These are phyloP conservation scores for Nasonia giraulti DNA, from an alignment of 1,140 invertebrate species.

Conservation along the genomic window DNA sequence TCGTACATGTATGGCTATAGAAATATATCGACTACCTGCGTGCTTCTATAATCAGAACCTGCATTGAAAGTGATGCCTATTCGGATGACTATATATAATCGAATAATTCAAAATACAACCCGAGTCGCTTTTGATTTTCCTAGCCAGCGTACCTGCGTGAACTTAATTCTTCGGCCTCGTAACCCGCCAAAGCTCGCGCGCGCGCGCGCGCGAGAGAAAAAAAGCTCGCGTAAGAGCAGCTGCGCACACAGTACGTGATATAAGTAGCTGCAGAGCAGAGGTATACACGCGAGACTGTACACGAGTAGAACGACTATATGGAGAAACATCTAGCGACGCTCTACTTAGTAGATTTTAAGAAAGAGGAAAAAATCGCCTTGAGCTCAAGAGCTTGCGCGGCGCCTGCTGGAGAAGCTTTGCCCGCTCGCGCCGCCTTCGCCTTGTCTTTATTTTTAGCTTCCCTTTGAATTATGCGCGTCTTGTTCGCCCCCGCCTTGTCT, in stretches of 20 bases:
- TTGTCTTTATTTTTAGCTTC: slow-evolving; percentile 12
- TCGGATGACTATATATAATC: background rate
- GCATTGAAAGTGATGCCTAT: background rate
- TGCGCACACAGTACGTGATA: too few relatives aligned
- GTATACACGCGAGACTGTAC: background rate
- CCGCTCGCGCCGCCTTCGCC: background rate
- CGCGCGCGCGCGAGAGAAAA: too few relatives aligned
- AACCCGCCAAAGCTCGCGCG: too few relatives aligned
- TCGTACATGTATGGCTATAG: too few relatives aligned
- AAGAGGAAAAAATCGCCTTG: background rate
- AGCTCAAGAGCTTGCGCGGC: background rate
- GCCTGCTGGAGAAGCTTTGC: background rate
- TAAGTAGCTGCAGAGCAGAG: background rate
- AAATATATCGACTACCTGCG: too few relatives aligned
- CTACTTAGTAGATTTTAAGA: slow-evolving; percentile 12
- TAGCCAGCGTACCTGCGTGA: too few relatives aligned
- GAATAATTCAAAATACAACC: too few relatives aligned
- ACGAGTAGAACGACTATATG: background rate
- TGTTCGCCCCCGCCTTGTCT: background rate
- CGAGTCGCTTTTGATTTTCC: too few relatives aligned
- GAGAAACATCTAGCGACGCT: background rate
- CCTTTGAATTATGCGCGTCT: slow-evolving; percentile 12
- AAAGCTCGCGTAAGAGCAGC: too few relatives aligned
- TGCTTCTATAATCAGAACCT: background rate
- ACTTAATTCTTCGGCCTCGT: too few relatives aligned